A percentile compares a stretch with the other conserved stretches of the same genome.
These are phyloP conservation scores for Zeuzera pyrina DNA, from an alignment of 2,888 invertebrate species.

Conservation along the genomic window DNA sequence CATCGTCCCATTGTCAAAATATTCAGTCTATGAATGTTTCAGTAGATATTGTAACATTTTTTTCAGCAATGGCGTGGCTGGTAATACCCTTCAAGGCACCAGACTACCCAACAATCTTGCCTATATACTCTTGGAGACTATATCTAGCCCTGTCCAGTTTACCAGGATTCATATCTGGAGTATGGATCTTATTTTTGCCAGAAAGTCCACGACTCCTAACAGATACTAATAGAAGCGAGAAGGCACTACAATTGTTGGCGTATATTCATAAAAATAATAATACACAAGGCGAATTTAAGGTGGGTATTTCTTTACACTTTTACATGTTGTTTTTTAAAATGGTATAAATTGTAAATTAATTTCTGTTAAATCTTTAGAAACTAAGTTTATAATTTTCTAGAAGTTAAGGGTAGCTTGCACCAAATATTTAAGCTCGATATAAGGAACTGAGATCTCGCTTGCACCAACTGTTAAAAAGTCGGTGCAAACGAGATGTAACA, in stretches of 20 bases:
- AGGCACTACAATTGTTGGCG: conserved; percentile 73
- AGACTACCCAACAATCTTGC: conserved; percentile 38
- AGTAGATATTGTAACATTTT: conserved; percentile 2
- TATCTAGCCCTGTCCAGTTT: conserved; percentile 76
- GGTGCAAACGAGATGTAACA: too few relatives aligned
- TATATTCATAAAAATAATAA: conserved; percentile 70
- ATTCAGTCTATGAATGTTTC: too few relatives aligned
- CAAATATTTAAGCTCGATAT: too few relatives aligned
- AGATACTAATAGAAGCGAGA: conserved; percentile 70
- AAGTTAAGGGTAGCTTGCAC: too few relatives aligned
- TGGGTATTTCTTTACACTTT: conserved; percentile 21
- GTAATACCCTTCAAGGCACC: conserved; percentile 71
- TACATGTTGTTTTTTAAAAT: neutral
- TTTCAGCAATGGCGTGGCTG: conserved; percentile 75
- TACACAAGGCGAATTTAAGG: conserved; percentile 64
- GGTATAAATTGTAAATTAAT: too few relatives aligned
- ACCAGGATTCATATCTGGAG: conserved; percentile 75
- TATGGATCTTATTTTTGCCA: conserved; percentile 73
- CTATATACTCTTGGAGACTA: conserved; percentile 80
- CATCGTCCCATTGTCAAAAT: too few relatives aligned
- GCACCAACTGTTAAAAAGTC: too few relatives aligned
- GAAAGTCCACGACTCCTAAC: conserved; percentile 81
- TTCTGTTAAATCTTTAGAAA: too few relatives aligned
- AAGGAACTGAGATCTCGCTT: too few relatives aligned
- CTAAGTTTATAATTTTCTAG: too few relatives aligned